Evolutionary conservation across 1,140 invertebrate species (phyloP).

Genomic region (Lamellibrachia luymesi): DNA sequence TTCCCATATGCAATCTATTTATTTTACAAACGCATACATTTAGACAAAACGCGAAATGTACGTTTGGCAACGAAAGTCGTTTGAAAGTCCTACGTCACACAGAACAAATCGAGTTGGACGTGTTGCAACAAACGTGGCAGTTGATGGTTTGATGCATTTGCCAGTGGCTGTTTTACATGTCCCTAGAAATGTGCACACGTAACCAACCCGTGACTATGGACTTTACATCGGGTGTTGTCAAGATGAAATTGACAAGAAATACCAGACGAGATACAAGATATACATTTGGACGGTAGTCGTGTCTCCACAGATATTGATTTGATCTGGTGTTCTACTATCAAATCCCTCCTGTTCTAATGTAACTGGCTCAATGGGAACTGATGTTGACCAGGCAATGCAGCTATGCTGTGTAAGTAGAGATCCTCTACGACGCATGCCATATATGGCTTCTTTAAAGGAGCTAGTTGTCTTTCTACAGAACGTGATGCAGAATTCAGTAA

Average conservation of each 20-base stretch:
- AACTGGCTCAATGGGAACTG: neutral
- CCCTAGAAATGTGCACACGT: neutral
- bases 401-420: neutral
- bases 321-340: neutral
- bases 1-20: neutral
- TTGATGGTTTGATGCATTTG: neutral
- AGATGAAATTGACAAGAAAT: neutral
- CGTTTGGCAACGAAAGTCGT: too few relatives aligned
- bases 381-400: neutral
- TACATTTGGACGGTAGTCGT: neutral
- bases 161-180: neutral
- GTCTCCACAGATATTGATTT: neutral
- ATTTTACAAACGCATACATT: too few relatives aligned
- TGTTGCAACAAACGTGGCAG: neutral
- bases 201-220: neutral
- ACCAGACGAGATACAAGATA: neutral
- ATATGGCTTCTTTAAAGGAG: too few relatives aligned
- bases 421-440: neutral
- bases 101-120: neutral
- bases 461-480: too few relatives aligned
- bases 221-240: neutral
- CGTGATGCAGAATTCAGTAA: too few relatives aligned
- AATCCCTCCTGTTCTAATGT: too few relatives aligned
- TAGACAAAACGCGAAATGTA: too few relatives aligned
- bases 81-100: too few relatives aligned